Evolutionary conservation across 2,888 invertebrate species (phyloP).

Genomic region (Bibio marci): DNA sequence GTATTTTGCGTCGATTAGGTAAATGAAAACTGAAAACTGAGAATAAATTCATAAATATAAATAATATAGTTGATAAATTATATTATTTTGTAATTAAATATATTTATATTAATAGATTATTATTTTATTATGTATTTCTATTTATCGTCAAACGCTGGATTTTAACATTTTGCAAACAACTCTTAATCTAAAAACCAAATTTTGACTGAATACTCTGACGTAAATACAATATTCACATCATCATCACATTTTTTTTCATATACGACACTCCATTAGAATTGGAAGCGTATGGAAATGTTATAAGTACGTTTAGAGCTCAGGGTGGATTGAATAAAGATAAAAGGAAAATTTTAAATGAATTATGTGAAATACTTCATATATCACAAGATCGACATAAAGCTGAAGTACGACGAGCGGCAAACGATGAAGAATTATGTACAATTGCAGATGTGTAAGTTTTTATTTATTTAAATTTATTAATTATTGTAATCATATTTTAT

Average conservation of each 20-base stretch:
- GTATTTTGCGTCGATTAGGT: conserved; percentile 76
- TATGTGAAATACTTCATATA: conserved; percentile 68
- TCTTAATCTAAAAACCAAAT: no score
- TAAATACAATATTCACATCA: not conserved
- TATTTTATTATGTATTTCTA: conserved; percentile 1
- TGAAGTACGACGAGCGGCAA: conserved; percentile 78
- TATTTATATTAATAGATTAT: conserved; percentile 6
- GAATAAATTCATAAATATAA: no score
- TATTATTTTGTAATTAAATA: conserved; percentile 13
- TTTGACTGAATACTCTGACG: no score
- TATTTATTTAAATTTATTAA: conserved; percentile 6
- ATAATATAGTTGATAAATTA: conserved; percentile 12
- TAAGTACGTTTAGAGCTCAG: conserved; percentile 83
- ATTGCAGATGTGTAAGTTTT: conserved; percentile 73
- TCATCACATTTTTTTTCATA: no score
- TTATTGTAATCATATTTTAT: conserved; percentile 1
- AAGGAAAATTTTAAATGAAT: conserved; percentile 65
- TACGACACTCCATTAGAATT: no score
- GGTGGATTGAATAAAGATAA: conserved; percentile 73
- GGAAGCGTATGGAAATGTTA: conserved; percentile 79
- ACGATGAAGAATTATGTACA: conserved; percentile 75
- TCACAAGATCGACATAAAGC: conserved; percentile 82
- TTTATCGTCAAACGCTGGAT: no score
- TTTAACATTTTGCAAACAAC: no score
- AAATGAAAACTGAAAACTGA: no score